These are phyloP conservation scores for Cheilosia vernalis DNA, from an alignment of 2,888 invertebrate species.

Conservation along the genomic window DNA sequence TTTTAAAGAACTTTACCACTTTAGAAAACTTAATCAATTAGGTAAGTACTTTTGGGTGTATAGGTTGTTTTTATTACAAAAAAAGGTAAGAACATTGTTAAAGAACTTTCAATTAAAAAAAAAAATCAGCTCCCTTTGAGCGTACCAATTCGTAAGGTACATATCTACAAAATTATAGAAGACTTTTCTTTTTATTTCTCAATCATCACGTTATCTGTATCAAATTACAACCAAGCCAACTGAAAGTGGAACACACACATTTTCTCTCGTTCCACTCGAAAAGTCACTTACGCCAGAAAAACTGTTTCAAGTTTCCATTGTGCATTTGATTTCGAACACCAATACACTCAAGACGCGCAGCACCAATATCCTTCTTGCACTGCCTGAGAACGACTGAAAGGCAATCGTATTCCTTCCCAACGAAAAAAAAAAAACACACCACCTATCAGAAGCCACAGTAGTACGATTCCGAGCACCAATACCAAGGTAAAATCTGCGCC, in stretches of 20 bases:
- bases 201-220: conserved; percentile 65
- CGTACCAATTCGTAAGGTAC: too few species aligned
- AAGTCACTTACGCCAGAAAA: conserved; percentile 71
- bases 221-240: conserved; percentile 49
- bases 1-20: background rate
- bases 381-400: conserved; percentile 44
- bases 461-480: conserved; percentile 29
- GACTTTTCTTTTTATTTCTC: conserved; percentile 29
- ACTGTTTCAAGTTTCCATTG: conserved; percentile 73
- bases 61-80: conserved; percentile 8
- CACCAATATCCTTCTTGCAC: conserved; percentile 61
- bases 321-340: conserved; percentile 30
- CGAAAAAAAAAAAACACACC: conserved; percentile 39
- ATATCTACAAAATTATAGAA: background rate
- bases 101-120: conserved; percentile 65
- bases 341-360: conserved; percentile 15
- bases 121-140: conserved; percentile 29
- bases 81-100: background rate
- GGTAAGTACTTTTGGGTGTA: background rate
- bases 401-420: conserved; percentile 23
- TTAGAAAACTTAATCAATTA: background rate
- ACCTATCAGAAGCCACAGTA: conserved; percentile 66
- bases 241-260: conserved; percentile 67
- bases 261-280: conserved; percentile 56
- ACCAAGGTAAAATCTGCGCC: conserved; percentile 55